Evolutionary conservation across 2,113 vertebrate species (phyloP), one percentile per base, ranked within the genome.

Genomic region (Argyrosomus japonicus): DNA sequence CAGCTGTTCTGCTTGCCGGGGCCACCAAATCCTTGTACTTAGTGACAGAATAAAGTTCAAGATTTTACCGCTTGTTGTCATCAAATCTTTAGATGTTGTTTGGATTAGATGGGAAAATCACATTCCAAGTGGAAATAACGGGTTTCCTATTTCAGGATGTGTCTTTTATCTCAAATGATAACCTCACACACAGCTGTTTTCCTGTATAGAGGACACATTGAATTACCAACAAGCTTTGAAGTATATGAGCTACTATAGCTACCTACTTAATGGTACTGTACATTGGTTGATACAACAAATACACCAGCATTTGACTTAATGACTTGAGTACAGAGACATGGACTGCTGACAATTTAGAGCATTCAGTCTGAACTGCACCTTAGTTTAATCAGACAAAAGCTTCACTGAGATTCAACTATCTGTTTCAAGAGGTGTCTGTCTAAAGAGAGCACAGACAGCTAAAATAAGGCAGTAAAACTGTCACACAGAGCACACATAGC

Each of bases 101-200:
- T 68, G 84, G 77, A 75, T 84, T 53, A 74, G 62, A 78, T 14
- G 45, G 50, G 73, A 54, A 60, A 77, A 75, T 81, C 47, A 53
- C 75, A 84, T 65, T 78, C 64, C 53, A n/a, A 9, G 83, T 68
- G 71, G 23, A 86, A 91, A 91, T 89, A 67, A 75, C 50, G 73
- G 89, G 87, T 79, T 90, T 89, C 47, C 10, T 18, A 74, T 86
- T 82, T 75, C 85, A 91, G 90, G 80, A 85, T 73, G 81, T 63
- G 21, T 60, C 85, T 88, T 88, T 88, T 67, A 77, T 85, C 65
- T 43, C 15, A 73, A 72, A 76, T 32, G 13, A 81, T 77, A 51
- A 75, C 48, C 77, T 84, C 60, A 77, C 47, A 75, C 56, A 57
- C 79, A 79, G 85, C 77, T 85, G 85, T 70, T 81, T 74, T 70